phyloP scores from a whole-genome alignment of 1,140 invertebrate species.

The Diplogasteroides magnus region DNA sequence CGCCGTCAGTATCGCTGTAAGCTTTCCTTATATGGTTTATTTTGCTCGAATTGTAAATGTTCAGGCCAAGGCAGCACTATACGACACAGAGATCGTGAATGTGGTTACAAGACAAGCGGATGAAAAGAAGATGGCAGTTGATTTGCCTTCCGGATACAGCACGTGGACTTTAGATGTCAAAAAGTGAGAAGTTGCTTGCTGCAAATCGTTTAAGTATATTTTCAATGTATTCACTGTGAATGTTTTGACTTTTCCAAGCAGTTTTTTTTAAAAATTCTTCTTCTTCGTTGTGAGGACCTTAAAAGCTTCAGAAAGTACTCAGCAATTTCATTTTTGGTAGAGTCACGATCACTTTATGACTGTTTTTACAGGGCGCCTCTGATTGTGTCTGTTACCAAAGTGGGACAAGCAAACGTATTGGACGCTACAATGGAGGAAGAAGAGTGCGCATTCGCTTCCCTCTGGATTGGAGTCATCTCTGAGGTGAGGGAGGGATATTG shows the following conservation, averaged over 20 bases:
- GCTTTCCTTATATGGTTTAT: slow-evolving; percentile 4
- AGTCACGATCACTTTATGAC: too few relatives aligned
- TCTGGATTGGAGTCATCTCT: background rate
- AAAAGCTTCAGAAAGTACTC: too few relatives aligned
- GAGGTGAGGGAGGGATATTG: too few relatives aligned
- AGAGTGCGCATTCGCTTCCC: background rate
- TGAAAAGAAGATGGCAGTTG: slow-evolving; percentile 18
- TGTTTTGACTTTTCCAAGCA: too few relatives aligned
- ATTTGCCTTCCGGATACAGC: slow-evolving; percentile 16
- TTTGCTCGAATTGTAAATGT: slow-evolving; percentile 1
- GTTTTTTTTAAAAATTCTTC: too few relatives aligned
- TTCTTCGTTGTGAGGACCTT: too few relatives aligned
- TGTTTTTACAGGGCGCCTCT: background rate
- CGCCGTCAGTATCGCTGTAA: slow-evolving; percentile 23
- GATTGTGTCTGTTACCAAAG: background rate
- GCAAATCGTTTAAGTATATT: too few relatives aligned
- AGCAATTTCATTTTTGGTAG: too few relatives aligned
- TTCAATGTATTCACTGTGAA: too few relatives aligned
- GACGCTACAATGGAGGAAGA: background rate
- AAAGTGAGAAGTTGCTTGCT: slow-evolving; percentile 4
- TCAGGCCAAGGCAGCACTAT: slow-evolving; percentile 24
- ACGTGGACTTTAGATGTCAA: slow-evolving; percentile 16
- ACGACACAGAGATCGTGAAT: slow-evolving; percentile 18
- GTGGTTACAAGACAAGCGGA: slow-evolving; percentile 17
- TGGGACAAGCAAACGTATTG: background rate